These are phyloP conservation scores for Drosophila heteroneura DNA, from an alignment of 2,888 invertebrate species.

Conservation along the genomic window DNA sequence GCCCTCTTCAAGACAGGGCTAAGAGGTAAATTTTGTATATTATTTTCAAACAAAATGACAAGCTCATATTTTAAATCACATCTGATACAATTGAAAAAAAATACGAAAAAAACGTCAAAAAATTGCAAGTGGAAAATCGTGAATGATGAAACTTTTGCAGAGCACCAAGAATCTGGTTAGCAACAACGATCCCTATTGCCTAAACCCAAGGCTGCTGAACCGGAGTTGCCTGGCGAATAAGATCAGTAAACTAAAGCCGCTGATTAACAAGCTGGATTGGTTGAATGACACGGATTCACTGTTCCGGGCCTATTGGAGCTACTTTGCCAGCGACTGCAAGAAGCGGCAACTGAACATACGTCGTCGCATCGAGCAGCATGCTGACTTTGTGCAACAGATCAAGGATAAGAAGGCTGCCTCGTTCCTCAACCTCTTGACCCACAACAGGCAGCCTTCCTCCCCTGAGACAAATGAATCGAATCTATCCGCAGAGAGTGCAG, in stretches of 20 bases:
- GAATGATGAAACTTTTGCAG: conserved; percentile 11
- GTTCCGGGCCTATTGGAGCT: conserved; percentile 56
- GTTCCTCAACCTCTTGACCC: conserved; percentile 6
- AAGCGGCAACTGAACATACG: conserved; percentile 38
- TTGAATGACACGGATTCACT: conserved; percentile 16
- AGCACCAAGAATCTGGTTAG: not conserved
- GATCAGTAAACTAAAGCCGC: conserved; percentile 18
- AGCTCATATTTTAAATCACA: not conserved
- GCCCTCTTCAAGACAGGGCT: not conserved
- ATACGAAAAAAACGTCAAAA: conserved; percentile 1
- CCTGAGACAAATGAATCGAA: not conserved
- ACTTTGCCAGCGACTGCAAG: conserved; percentile 48
- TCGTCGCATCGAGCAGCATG: conserved; percentile 36
- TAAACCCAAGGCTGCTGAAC: conserved; percentile 31
- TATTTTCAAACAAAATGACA: conserved; percentile 26
- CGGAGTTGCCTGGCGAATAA: conserved; percentile 23
- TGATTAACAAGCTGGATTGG: conserved; percentile 27
- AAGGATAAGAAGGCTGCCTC: not conserved
- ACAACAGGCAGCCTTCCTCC: not conserved
- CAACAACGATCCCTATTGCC: not conserved
- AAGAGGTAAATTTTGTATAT: not conserved
- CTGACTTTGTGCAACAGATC: conserved; percentile 13
- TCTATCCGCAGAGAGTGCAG: conserved; percentile 1
- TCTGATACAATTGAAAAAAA: conserved; percentile 1
- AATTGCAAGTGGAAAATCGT: conserved; percentile 29